Evolutionary conservation across 2,797 vertebrate species (phyloP), one percentile per base, ranked within the genome.

Genomic region (Halcyon leucocephala): DNA sequence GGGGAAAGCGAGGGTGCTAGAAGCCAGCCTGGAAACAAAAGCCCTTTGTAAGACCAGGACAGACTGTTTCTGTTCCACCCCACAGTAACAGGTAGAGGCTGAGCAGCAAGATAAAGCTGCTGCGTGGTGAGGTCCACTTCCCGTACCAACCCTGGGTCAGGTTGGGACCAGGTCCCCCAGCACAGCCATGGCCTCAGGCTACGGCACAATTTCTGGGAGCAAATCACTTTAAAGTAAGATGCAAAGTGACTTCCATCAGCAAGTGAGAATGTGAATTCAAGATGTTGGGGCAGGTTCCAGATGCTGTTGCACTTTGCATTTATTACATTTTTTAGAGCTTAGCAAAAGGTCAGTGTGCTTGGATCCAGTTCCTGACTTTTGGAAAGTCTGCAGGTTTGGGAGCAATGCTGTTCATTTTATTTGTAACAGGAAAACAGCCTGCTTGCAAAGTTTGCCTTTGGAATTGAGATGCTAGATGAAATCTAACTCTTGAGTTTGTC

Each of bases 251-350:
- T 94, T 79, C 82, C 86, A 95, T 95, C 93, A 85, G 86, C 93
- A 64, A 89, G 49, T 22, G 90, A 82, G 94, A 94, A 95, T 86
- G 91, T 71, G 91, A 95, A 95, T 95, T 93, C 86, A 85, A 92
- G 86, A 84, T 62, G 78, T 44, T 10, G 14, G 81, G 70, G 92
- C 71, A 87, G 60, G 80, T 86, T 95, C 96, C 94, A 96, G 74
- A 71, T 71, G 90, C 90, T 74, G 71, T 74, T 60, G 52, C 60
- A 41, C 62, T 96, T 90, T 37, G 73, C 69, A 28, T 95, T 89
- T 71, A 54, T 82, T 77, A 73, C 66, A 95, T 96, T 89, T 94
- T 94, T 95, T 76, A 49, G 86, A 84, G 82, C 95, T 96, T 90
- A 96, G 91, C 24, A 39, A 94, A 95, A 94, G 87, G 94, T 89